A percentile compares a stretch with the other conserved stretches of the same genome.
These are phyloP conservation scores for Chiloscyllium punctatum DNA, from an alignment of 2,797 vertebrate species.

Conservation along the genomic window DNA sequence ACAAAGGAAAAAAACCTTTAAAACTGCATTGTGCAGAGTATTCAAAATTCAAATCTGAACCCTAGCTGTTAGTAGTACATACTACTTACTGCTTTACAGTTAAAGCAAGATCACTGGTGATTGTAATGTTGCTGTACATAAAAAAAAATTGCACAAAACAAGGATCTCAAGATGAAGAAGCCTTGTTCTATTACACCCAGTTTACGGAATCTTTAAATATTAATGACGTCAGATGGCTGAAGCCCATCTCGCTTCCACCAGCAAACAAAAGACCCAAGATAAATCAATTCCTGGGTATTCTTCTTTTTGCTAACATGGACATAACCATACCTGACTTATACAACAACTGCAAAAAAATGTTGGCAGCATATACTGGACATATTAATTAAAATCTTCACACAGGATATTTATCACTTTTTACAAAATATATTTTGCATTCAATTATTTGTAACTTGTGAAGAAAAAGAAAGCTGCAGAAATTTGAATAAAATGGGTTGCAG, in stretches of 20 bases:
- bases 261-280: not conserved
- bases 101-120: constrained; percentile 16
- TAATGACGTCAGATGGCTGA: not conserved
- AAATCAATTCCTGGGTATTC: not conserved
- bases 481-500: constrained; percentile 62
- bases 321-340: constrained; percentile 48
- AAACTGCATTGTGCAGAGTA: constrained; percentile 52
- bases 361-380: constrained; percentile 59
- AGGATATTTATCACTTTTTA: constrained; percentile 53
- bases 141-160: constrained; percentile 18
- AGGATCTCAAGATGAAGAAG: not conserved
- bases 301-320: not conserved
- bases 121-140: constrained; percentile 26
- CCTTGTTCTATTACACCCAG: constrained; percentile 11
- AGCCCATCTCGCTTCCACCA: not conserved
- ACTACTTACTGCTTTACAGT: constrained; percentile 57
- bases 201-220: constrained; percentile 26
- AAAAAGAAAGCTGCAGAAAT: constrained; percentile 55
- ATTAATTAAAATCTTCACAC: constrained; percentile 59
- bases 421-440: constrained; percentile 56
- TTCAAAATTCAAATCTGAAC: constrained; percentile 53
- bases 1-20: constrained; percentile 38
- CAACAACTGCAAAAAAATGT: constrained; percentile 54
- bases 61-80: constrained; percentile 60
- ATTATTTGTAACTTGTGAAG: constrained; percentile 58